Base-by-base conservation (phyloP, 2,113 vertebrate species). In the Pardalotus punctatus region DNA sequence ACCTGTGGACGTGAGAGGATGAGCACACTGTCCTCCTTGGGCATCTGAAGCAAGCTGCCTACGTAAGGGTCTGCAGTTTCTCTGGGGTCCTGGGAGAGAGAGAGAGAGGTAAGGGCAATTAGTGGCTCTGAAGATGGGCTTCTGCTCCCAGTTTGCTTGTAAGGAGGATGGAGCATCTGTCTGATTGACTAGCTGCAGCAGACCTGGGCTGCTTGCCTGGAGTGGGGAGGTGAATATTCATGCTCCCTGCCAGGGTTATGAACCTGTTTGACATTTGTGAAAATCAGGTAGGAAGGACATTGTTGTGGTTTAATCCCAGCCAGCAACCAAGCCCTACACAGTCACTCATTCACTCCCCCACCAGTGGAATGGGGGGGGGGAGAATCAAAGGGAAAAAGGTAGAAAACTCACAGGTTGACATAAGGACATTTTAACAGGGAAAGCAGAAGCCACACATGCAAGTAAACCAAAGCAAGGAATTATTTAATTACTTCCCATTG, bases 1-100 rank as follows among this genome's bases (percentile, higher is more conserved):
- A n/a, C 31, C 53, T 0, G 0, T 27, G 72, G 56, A 40, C 23
- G 7, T 5, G 6, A 53, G 40, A 77, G 27, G n/a, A 47, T 36
- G 31, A 31, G 4, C 40, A 65, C 0, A 1, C 20, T 81, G n/a
- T 91, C 28, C 27, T 83, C 16, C 47, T 31, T 83, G 50, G 74
- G 42, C 19, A 36, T 65, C 48, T 56, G 47, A 77, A 80, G 42
- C 14, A 31, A 48, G 5, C 33, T 88, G 24, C 57, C 31, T 38
- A 0, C 11, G 14, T 69, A 65, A 56, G 28, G 27, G 3, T 57
- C n/a, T 89, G 65, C 35, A 28, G 18, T 70, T 91, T 71, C 14
- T 61, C 45, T 54, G 47, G 25, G 29, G 24, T 72, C 28, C 19
- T 1, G 0, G 5, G 9, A 28, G 28, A 61, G 43, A 42, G 42